Conservation (phyloP, 2,113 vertebrate genomes). For the Glareola pratincola region DNA sequence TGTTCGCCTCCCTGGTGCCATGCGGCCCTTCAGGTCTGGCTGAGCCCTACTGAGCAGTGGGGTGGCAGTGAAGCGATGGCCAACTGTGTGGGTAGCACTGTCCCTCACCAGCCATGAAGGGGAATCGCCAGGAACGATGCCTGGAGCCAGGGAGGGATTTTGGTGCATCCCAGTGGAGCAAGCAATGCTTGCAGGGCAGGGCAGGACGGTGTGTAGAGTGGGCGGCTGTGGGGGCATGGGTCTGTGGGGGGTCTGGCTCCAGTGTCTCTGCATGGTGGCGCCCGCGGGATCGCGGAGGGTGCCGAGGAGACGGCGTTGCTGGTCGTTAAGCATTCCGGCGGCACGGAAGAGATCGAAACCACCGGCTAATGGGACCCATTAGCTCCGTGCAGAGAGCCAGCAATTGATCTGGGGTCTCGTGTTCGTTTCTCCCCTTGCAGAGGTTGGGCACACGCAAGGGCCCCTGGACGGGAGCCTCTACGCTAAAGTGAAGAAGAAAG, state of each 20-base stretch:
- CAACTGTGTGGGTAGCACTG: not conserved
- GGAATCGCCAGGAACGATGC: not conserved
- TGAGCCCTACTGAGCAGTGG: not conserved
- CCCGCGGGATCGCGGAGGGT: slow-evolving; percentile 6
- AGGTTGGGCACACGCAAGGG: slow-evolving; percentile 94
- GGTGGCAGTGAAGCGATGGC: rapidly evolving
- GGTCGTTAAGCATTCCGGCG: not conserved
- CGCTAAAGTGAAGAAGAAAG: slow-evolving; percentile 98
- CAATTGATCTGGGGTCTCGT: slow-evolving; percentile 48
- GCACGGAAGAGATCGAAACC: slow-evolving; percentile 18
- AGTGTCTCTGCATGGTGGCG: not conserved
- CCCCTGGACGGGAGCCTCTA: slow-evolving; percentile 97
- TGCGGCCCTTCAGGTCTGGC: not conserved
- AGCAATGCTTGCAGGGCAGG: not conserved
- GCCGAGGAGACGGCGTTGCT: not conserved
- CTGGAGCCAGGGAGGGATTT: not conserved
- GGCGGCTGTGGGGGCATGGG: not conserved
- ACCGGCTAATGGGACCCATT: slow-evolving; percentile 25
- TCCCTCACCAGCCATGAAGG: not conserved
- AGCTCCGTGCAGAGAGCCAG: slow-evolving; percentile 2
- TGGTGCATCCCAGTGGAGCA: not conserved
- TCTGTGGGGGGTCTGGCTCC: not conserved
- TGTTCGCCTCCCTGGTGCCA: rapidly evolving
- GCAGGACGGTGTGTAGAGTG: rapidly evolving
- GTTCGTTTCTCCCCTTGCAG: slow-evolving; percentile 73